Percentiles rank a stretch among this genome's conserved stretches.
Evolutionary conservation across 2,113 vertebrate genomes (phyloP).

Genomic region (Triplophysa rosa): DNA sequence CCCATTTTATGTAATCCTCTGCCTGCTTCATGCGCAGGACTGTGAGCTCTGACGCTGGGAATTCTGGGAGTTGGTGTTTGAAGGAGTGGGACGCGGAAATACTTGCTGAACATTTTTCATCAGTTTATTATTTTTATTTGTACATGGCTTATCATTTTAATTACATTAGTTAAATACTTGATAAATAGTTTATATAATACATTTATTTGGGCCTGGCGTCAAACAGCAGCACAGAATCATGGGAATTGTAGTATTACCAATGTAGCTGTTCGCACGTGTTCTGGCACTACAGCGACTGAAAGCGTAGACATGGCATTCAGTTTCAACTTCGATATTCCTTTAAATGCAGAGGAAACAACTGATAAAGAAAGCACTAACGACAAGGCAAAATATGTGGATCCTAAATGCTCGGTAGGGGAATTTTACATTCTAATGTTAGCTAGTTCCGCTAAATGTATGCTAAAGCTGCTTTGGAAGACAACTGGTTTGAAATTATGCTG

Average conservation of each 20-base stretch:
- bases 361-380: constrained; percentile 35
- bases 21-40: not conserved
- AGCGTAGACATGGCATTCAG: constrained; percentile 71
- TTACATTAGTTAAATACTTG: no score
- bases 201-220: not conserved
- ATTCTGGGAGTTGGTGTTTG: constrained; percentile 52
- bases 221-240: constrained; percentile 9
- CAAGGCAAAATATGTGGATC: constrained; percentile 7
- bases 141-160: not conserved
- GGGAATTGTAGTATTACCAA: constrained; percentile 43
- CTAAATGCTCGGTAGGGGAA: constrained; percentile 1
- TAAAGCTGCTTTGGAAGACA: not conserved
- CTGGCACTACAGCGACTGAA: no score
- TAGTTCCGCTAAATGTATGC: not conserved
- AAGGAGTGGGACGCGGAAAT: not conserved
- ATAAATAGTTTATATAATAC: not conserved
- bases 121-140: not conserved
- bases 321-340: constrained; percentile 74
- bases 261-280: constrained; percentile 14
- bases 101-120: not conserved
- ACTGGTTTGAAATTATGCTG: no score
- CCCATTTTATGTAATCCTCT: not conserved
- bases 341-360: constrained; percentile 28
- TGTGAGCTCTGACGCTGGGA: constrained; percentile 3
- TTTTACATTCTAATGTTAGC: not conserved